A percentile compares a stretch with the other conserved stretches of the same genome.
phyloP scores from a whole-genome alignment of 2,888 invertebrate genomes.

The Synergus laeviventris region DNA sequence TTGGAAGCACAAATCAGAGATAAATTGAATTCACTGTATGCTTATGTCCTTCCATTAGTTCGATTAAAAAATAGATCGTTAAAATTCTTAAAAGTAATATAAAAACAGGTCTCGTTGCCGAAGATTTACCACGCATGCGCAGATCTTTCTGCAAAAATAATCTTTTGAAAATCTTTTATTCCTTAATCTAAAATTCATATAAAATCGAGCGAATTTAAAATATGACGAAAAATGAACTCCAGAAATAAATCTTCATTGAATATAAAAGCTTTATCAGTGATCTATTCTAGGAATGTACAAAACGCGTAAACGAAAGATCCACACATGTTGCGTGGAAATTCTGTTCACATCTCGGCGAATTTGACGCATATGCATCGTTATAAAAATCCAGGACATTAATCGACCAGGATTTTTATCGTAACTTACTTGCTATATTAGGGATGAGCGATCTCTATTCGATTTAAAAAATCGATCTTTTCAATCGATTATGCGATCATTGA shows the following conservation, averaged over 20 bases:
- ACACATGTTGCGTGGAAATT: background rate
- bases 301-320: background rate
- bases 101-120: background rate
- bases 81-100: background rate
- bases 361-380: background rate
- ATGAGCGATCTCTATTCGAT: no score
- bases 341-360: background rate
- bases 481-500: no score
- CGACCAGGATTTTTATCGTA: background rate
- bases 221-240: background rate
- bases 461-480: no score
- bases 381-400: background rate
- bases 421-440: background rate
- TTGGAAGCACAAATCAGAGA: background rate
- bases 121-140: background rate
- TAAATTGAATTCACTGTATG: background rate
- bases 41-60: background rate
- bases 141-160: background rate
- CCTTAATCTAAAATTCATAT: background rate
- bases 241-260: conserved; percentile 1
- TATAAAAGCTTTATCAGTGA: background rate
- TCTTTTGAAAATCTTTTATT: no score
- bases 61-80: background rate
- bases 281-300: conserved; percentile 27
- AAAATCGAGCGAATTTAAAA: background rate